Evolutionary conservation across 2,113 vertebrate species (phyloP).

Genomic region (cattle (Bos taurus)): ARS-UCD2.0 NC_037332.1:93041001-93041500

Average conservation of each 20-base stretch:
- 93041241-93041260: background rate
- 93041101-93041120: background rate
- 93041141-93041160: background rate
- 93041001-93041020: background rate
- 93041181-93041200: background rate
- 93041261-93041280: background rate
- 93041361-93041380: background rate
- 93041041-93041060: background rate
- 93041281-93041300: background rate
- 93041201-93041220: background rate
- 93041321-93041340: background rate
- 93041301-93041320: slow-evolving; percentile 1
- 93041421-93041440: background rate
- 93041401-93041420: background rate
- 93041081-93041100: background rate
- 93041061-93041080: background rate
- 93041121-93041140: background rate
- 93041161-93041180: background rate
- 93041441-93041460: background rate
- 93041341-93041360: background rate
- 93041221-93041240: background rate
- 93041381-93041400: background rate
- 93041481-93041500: slow-evolving; percentile 52
- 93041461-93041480: background rate
- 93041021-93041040: background rate